Percentiles rank a stretch among this genome's conserved stretches.
phyloP scores from a whole-genome alignment of 2,113 vertebrate genomes.

The Saimiri boliviensis region DNA sequence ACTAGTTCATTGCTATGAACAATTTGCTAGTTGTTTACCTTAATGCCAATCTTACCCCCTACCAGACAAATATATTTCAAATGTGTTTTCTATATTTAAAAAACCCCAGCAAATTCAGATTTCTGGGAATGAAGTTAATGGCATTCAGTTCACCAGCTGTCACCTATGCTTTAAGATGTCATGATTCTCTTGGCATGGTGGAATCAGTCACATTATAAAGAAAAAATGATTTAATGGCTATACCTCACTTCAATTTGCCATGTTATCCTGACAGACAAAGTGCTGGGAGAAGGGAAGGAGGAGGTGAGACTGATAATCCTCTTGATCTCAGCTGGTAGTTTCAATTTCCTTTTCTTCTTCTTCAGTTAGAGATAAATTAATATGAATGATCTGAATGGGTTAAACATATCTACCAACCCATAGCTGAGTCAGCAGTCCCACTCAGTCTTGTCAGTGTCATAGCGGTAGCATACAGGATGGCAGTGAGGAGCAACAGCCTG shows the following conservation, averaged over 20 bases:
- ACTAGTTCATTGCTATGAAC: constrained; percentile 82
- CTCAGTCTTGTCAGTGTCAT: not conserved
- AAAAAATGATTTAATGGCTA: not conserved
- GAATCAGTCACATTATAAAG: not conserved
- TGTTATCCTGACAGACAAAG: not conserved
- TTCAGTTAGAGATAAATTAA: not conserved
- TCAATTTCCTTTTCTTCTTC: not conserved
- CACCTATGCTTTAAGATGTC: not conserved
- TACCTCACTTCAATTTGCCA: not conserved
- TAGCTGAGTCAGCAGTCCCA: not conserved
- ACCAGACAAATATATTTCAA: constrained; percentile 79
- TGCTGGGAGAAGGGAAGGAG: not conserved
- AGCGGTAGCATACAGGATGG: not conserved
- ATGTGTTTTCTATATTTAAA: constrained; percentile 78
- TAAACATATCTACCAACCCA: not conserved
- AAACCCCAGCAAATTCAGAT: constrained; percentile 27
- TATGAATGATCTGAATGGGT: not conserved
- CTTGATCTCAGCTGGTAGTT: not conserved
- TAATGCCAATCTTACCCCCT: constrained; percentile 84
- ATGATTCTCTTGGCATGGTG: not conserved
- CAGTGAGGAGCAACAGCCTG: constrained; percentile 52
- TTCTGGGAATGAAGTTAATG: constrained; percentile 26
- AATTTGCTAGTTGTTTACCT: constrained; percentile 86
- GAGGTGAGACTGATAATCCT: not conserved
- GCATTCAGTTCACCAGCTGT: not conserved